Conservation (phyloP, 2,113 vertebrate genomes). For the Ramphastos sulfuratus region DNA sequence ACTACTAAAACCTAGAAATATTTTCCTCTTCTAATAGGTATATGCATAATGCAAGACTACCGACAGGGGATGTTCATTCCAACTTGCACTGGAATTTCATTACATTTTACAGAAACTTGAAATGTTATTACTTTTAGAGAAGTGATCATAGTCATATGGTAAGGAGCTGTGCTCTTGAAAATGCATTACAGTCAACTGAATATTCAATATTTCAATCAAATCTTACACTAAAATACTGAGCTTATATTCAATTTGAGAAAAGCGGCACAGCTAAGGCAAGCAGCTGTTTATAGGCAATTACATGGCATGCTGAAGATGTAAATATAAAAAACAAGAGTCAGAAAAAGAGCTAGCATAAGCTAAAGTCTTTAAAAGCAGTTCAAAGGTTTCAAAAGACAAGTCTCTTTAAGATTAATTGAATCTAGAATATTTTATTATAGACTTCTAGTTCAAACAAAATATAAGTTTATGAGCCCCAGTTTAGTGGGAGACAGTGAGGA, state of each 20-base stretch:
- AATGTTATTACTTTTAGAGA: background rate
- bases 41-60: background rate
- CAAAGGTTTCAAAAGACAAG: background rate
- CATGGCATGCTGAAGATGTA: conserved; percentile 53
- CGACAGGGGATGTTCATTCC: background rate
- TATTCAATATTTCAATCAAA: conserved; percentile 8
- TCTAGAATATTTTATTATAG: background rate
- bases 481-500: too few species aligned
- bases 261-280: conserved; percentile 61
- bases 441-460: background rate
- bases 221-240: conserved; percentile 12
- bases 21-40: background rate
- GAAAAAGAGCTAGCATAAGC: background rate
- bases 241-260: conserved; percentile 55
- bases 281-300: conserved; percentile 62
- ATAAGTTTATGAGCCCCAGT: background rate
- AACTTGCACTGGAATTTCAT: conserved; percentile 31
- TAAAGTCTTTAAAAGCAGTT: background rate
- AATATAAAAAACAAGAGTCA: background rate
- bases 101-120: background rate
- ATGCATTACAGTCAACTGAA: conserved; percentile 20
- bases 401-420: background rate
- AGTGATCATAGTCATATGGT: background rate
- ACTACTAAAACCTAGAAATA: background rate
- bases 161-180: conserved; percentile 11